phyloP scores from a whole-genome alignment of 1,140 invertebrate species.

The Nixonia krombeini region DNA sequence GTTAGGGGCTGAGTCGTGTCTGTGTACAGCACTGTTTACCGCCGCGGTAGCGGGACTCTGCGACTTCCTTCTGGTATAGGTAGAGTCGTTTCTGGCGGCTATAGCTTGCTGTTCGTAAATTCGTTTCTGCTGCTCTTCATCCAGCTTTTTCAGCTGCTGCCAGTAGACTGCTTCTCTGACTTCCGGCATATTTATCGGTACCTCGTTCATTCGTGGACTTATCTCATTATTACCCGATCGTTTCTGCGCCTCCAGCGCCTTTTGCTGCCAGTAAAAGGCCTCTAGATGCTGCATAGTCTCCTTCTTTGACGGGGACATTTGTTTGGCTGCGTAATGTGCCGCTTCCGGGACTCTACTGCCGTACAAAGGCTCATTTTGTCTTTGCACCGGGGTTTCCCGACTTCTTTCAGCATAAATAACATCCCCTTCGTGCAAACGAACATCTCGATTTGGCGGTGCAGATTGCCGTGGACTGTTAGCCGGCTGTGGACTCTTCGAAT shows the following conservation, averaged over 20 bases:
- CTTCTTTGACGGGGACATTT: conserved; percentile 59
- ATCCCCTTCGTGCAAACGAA: conserved; percentile 13
- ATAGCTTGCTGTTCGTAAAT: conserved; percentile 59
- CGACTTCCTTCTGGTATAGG: conserved; percentile 31
- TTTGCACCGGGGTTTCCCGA: neutral
- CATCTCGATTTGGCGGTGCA: conserved; percentile 7
- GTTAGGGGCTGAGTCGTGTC: conserved; percentile 46
- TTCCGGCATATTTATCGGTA: conserved; percentile 51
- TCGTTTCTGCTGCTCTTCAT: conserved; percentile 62
- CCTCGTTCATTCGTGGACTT: conserved; percentile 8
- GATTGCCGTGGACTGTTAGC: conserved; percentile 19
- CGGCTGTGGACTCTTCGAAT: conserved; percentile 34
- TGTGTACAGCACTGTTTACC: conserved; percentile 16
- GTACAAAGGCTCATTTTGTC: conserved; percentile 24
- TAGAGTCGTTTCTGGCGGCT: conserved; percentile 34
- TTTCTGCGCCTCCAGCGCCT: conserved; percentile 57
- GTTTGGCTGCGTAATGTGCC: conserved; percentile 19
- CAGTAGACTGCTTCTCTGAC: conserved; percentile 63
- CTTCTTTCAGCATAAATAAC: conserved; percentile 13
- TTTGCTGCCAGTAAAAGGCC: conserved; percentile 66
- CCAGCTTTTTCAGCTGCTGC: conserved; percentile 63
- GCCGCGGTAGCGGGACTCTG: conserved; percentile 1
- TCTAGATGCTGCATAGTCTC: conserved; percentile 63
- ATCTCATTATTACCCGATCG: conserved; percentile 21
- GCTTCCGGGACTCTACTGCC: conserved; percentile 21